phyloP scores from a whole-genome alignment of 1,140 invertebrate genomes.

The Hestina assimilis region DNA sequence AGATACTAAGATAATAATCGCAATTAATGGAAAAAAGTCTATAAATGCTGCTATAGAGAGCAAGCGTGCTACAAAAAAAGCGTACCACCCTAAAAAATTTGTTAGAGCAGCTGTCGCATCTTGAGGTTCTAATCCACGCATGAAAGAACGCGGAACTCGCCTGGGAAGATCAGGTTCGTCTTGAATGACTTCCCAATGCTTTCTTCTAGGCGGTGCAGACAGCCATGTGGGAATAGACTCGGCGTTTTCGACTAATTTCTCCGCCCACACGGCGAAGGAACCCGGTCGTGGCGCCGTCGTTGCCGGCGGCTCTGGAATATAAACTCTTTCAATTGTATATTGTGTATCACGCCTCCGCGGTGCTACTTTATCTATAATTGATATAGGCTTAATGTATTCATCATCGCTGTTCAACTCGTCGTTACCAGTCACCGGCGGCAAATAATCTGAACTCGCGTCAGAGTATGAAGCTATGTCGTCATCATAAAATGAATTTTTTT shows the following conservation, averaged over 20 bases:
- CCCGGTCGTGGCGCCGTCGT: conserved; percentile 54
- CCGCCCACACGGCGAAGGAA: conserved; percentile 64
- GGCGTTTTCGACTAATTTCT: conserved; percentile 65
- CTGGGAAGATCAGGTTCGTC: conserved; percentile 60
- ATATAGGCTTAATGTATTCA: conserved; percentile 55
- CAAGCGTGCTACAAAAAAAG: conserved; percentile 83
- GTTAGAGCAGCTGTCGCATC: conserved; percentile 82
- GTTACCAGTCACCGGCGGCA: conserved; percentile 32
- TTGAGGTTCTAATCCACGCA: conserved; percentile 83
- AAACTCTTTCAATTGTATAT: conserved; percentile 57
- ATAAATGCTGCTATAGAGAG: conserved; percentile 84
- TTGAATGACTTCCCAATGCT: conserved; percentile 55
- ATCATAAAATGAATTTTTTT: conserved; percentile 39
- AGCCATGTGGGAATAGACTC: conserved; percentile 62
- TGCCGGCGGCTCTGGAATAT: conserved; percentile 55
- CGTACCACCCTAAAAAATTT: conserved; percentile 85
- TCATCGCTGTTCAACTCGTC: conserved; percentile 46
- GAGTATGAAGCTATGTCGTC: conserved; percentile 44
- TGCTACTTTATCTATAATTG: conserved; percentile 68
- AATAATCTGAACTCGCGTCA: conserved; percentile 51
- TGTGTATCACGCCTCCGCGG: conserved; percentile 49
- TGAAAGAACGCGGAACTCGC: conserved; percentile 47
- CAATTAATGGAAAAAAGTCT: conserved; percentile 81
- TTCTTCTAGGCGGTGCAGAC: conserved; percentile 60
- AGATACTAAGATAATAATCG: conserved; percentile 77